Evolutionary conservation across 2,113 vertebrate species (phyloP).

Genomic region (Sula dactylatra): DNA sequence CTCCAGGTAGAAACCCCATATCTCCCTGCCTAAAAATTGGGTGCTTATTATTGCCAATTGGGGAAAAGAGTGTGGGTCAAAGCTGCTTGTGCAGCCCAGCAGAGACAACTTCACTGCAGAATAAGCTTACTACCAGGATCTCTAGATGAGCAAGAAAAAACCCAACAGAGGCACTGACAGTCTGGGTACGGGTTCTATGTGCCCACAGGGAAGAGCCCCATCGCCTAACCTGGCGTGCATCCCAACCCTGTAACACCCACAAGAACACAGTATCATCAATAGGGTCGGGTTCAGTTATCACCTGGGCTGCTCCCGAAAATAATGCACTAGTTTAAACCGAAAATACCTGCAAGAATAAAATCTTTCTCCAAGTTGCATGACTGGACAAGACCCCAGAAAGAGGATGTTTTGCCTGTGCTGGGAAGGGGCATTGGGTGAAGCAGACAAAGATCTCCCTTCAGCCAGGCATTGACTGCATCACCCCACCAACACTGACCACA

Average conservation of each 20-base stretch:
- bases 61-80: background rate
- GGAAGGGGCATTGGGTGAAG: background rate
- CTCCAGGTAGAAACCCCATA: background rate
- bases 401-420: background rate
- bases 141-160: background rate
- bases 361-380: background rate
- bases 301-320: background rate
- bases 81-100: background rate
- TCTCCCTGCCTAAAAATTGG: background rate
- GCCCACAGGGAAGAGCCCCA: background rate
- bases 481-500: too few relatives aligned
- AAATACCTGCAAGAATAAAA: background rate
- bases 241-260: background rate
- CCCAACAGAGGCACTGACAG: fast-evolving
- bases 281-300: background rate
- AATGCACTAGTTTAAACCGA: background rate
- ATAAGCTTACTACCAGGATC: background rate
- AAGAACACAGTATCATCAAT: fast-evolving
- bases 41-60: fast-evolving
- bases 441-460: background rate
- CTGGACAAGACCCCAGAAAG: background rate
- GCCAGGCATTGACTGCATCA: background rate
- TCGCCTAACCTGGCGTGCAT: fast-evolving
- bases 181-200: fast-evolving
- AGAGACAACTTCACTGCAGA: background rate